These are phyloP conservation scores for Metellina segmentata DNA, from an alignment of 2,888 invertebrate species.

Conservation along the genomic window DNA sequence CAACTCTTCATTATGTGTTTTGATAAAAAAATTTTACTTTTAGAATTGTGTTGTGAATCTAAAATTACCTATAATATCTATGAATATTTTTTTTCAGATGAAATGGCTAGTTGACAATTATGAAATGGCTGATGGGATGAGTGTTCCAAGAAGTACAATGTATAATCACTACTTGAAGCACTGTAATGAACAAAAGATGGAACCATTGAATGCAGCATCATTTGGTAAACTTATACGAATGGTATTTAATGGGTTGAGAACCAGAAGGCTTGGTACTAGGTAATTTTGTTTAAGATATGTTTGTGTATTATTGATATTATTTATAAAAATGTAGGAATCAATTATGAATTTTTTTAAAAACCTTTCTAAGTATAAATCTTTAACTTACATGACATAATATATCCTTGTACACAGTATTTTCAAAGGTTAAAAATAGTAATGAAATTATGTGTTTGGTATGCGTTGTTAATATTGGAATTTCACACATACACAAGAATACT, in stretches of 20 bases:
- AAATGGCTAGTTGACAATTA: conserved; percentile 99
- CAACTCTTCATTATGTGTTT: too few relatives aligned
- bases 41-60: not conserved
- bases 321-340: too few relatives aligned
- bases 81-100: conserved; percentile 83
- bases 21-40: not conserved
- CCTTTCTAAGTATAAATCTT: too few relatives aligned
- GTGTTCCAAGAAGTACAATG: conserved; percentile 94
- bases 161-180: conserved; percentile 98
- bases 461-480: too few relatives aligned
- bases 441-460: too few relatives aligned
- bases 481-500: too few relatives aligned
- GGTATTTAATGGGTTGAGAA: conserved; percentile 97
- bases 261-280: conserved; percentile 96
- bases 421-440: too few relatives aligned
- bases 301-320: too few relatives aligned
- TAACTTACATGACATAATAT: too few relatives aligned
- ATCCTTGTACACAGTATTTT: too few relatives aligned
- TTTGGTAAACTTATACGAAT: conserved; percentile 99
- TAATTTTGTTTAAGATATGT: conserved; percentile 79
- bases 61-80: not conserved
- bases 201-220: conserved; percentile 99
- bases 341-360: too few relatives aligned
- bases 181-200: conserved; percentile 92
- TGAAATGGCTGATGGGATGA: conserved; percentile 97